Base-by-base conservation (phyloP, 2,888 invertebrate genomes). In the Pilophorus perplexus region DNA sequence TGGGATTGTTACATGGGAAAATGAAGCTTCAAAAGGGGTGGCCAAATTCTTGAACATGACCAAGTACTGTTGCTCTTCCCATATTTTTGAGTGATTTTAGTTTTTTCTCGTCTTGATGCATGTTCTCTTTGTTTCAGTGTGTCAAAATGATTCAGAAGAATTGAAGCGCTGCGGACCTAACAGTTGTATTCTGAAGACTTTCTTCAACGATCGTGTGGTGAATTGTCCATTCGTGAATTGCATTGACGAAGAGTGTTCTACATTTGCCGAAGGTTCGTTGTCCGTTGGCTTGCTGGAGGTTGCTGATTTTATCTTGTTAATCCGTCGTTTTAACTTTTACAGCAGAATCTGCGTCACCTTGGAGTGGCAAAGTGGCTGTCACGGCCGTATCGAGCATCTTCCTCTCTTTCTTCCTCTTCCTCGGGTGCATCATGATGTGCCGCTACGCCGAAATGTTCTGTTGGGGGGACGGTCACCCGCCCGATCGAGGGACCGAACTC, bases 401-500 rank as follows among this genome's bases (percentile, higher is more conserved):
- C 37, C 71, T 81, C 8, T 75, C 78, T 27, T 80, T 81, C 71
- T 73, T 78, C n/a, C 73, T 81, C 67, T 81, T 82, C 71, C 73
- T 80, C 12, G 75, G 79, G 68, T 78, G 80, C 64, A 70, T 81
- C 25, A 81, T 79, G 78, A 75, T 79, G 27, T 81, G 80, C 70
- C 77, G 78, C 38, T 78, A 77, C 67, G 77, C 79, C 38, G 77
- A 79, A 68, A 77, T 78, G 67, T 73, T 81, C n/a, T 81, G 81
- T 71, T 81, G 80, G 80, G 65, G 59, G 6, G 44, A 64, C 25
- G 57, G 50, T 8, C 59, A 57, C 22, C 38, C 67, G 5, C 64
- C 44, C 4, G 60, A 66, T n/a, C 59, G 67, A 42, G 52, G 65
- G 0, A 67, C 67, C 0, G 68, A 68, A 33, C 64, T 65, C 6